A percentile compares a stretch with the other conserved stretches of the same genome.
phyloP scores from a whole-genome alignment of 2,113 vertebrate genomes.

The Archilochus colubris region DNA sequence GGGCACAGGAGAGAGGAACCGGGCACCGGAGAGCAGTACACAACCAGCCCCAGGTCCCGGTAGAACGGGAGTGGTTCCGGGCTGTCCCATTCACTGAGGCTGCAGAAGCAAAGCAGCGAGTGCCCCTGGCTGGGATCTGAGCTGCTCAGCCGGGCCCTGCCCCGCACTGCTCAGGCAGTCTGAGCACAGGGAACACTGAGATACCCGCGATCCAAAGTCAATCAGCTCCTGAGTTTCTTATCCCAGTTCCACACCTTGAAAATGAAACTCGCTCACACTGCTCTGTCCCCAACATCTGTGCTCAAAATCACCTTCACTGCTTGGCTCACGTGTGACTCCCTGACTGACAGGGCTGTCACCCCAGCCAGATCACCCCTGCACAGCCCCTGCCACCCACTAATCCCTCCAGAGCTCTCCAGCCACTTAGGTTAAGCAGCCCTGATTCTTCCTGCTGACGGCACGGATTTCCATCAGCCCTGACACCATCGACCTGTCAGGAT shows the following conservation, averaged over 20 bases:
- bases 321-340: conserved; percentile 15
- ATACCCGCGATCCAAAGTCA: not conserved
- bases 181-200: not conserved
- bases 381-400: not conserved
- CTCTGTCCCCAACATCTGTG: not conserved
- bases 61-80: no score
- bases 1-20: no score
- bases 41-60: no score
- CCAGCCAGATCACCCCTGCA: not conserved
- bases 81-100: no score
- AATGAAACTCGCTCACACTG: not conserved
- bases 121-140: no score
- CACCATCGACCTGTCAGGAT: not conserved
- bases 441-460: conserved; percentile 50
- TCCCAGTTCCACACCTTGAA: no score
- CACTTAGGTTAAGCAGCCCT: conserved; percentile 43
- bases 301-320: not conserved
- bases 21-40: no score
- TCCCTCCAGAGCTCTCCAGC: conserved; percentile 16
- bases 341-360: not conserved
- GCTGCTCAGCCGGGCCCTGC: no score
- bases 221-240: not conserved
- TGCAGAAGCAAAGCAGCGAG: no score
- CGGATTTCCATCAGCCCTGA: conserved; percentile 50
- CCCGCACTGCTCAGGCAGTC: no score